These are phyloP conservation scores for Oreotrochilus melanogaster DNA, from an alignment of 2,113 vertebrate genomes.

Conservation along the genomic window DNA sequence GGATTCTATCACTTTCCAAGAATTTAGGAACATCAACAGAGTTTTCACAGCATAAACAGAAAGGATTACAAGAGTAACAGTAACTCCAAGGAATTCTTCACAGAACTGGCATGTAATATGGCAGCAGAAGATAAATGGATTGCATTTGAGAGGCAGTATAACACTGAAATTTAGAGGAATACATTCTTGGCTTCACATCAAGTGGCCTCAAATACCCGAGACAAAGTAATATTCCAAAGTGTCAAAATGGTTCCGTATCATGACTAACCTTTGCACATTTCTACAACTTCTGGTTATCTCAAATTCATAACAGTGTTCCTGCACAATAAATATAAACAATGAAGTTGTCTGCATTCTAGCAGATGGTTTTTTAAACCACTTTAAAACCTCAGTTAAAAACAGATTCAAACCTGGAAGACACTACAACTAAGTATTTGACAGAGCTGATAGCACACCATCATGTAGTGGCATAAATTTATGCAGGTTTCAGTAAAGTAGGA, in stretches of 20 bases:
- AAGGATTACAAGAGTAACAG: constrained; percentile 12
- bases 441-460: background rate
- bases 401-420: background rate
- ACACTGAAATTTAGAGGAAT: background rate
- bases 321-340: background rate
- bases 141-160: background rate
- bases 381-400: background rate
- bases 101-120: background rate
- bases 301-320: background rate
- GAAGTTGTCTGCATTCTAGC: background rate
- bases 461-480: background rate
- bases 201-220: background rate
- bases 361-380: background rate
- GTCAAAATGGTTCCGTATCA: background rate
- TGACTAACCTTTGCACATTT: background rate
- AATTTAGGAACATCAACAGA: constrained; percentile 53
- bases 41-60: constrained; percentile 46
- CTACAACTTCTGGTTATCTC: background rate
- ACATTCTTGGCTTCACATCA: background rate
- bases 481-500: background rate
- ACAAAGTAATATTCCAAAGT: background rate
- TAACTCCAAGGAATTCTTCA: constrained; percentile 23
- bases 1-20: background rate
- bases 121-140: background rate
- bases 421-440: background rate